Percentiles rank a stretch among this genome's conserved stretches.
phyloP scores from a whole-genome alignment of 2,797 vertebrate genomes.

The Melanogrammus aeglefinus region DNA sequence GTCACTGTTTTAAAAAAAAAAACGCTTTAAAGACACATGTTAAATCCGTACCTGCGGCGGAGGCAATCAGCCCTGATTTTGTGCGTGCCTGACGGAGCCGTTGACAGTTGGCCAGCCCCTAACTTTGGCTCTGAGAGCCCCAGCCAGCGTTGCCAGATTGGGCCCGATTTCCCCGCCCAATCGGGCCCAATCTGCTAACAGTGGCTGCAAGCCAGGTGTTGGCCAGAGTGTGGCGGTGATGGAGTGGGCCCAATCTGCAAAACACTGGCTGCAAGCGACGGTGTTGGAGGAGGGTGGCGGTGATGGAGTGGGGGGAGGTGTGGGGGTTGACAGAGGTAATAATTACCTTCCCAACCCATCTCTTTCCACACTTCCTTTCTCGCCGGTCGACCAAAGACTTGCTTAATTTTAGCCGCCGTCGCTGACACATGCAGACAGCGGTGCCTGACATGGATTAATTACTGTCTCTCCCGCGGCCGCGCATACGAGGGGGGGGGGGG shows the following conservation, averaged over 20 bases:
- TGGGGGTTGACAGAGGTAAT: background rate
- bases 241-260: no score
- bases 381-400: background rate
- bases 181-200: no score
- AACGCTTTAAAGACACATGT: no score
- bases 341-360: background rate
- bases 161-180: background rate
- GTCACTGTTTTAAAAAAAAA: no score
- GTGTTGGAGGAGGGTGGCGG: no score
- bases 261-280: no score
- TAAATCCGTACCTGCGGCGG: no score
- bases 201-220: no score
- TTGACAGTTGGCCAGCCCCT: conserved; percentile 22
- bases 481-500: no score
- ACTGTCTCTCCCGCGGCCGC: background rate
- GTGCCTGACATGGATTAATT: background rate
- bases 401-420: background rate
- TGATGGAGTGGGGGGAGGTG: background rate
- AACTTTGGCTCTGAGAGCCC: conserved; percentile 6
- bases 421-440: background rate
- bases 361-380: background rate
- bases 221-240: no score
- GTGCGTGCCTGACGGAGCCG: conserved; percentile 16
- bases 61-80: background rate
- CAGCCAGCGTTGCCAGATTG: no score